Evolutionary conservation across 1,140 invertebrate species (phyloP), one percentile per base, ranked within the genome.

Genomic region (Lordiphosa clarofinis): DNA sequence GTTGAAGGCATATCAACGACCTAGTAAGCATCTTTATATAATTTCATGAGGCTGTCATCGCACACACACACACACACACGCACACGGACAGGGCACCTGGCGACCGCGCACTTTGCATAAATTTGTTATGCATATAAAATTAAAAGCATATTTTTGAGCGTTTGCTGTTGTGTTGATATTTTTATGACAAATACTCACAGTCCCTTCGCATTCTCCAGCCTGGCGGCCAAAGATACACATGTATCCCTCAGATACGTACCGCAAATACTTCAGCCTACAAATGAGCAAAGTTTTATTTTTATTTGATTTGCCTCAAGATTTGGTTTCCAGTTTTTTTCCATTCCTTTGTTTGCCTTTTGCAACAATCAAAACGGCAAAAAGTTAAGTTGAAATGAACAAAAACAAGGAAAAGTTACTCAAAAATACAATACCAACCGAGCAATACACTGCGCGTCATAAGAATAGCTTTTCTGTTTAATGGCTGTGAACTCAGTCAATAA

Each of bases 101-200:
- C 65, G 58, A 54, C 50, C 40, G 63, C 64, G 68, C 60, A 73
- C 73, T 87, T 86, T 73, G 55, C 75, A 75, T 71, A 81, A 87
- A 87, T 86, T 86, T 82, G 82, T 87, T 86, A 86, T 81, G 75
- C 82, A 82, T 73, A 87, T 86, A 73, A 82, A 86, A 86, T 86
- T 86, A 86, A 86, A 86, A 86, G 82, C 69, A 86, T 86, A 86
- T 81, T 86, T 86, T 73, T 58, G 76, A 64, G 53, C 71, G 59
- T 44, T 43, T 38, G 50, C 55, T 38, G 33, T 44, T 24, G 54
- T 86, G 78, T 86, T 84, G 79, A 84, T 84, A 79, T 84, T 86
- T 84, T 72, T 72, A 72, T 65, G 68, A 60, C 67, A 72, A 72
- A 72, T 72, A 64, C 68, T 71, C 74, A 76, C 78, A 6, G 4